Evolutionary conservation across 1,140 invertebrate species (phyloP).

Genomic region (Brachionus rubens): DNA sequence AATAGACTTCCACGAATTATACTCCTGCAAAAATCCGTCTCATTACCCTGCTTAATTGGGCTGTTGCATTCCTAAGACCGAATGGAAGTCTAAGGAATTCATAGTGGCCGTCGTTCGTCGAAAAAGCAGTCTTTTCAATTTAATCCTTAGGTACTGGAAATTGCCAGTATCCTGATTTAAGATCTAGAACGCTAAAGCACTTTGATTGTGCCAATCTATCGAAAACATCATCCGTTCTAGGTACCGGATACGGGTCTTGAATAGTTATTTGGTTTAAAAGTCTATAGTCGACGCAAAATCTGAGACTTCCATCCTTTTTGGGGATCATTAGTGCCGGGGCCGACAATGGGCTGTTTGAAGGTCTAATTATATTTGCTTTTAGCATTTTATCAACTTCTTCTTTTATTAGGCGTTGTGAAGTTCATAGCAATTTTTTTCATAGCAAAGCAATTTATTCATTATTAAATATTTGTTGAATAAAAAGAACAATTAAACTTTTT

Average conservation of each 20-base stretch:
- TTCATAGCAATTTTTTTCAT: too few species aligned
- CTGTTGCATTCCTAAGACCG: slow-evolving; percentile 47
- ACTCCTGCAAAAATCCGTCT: not conserved
- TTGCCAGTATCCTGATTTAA: slow-evolving; percentile 49
- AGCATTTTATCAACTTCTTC: slow-evolving; percentile 45
- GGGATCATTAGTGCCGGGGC: slow-evolving; percentile 48
- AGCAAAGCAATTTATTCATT: too few species aligned
- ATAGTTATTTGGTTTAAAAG: slow-evolving; percentile 44
- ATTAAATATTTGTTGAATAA: too few species aligned
- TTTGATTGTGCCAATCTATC: not conserved
- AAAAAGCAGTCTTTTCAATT: slow-evolving; percentile 49
- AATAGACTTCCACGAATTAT: slow-evolving; percentile 40
- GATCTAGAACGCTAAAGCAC: slow-evolving; percentile 12
- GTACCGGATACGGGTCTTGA: slow-evolving; percentile 40
- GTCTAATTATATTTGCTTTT: slow-evolving; percentile 39
- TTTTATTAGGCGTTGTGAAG: too few species aligned
- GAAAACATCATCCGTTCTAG: not conserved
- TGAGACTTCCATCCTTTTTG: slow-evolving; percentile 48
- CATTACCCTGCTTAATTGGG: slow-evolving; percentile 47
- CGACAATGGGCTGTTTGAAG: slow-evolving; percentile 48
- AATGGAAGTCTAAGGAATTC: too few species aligned
- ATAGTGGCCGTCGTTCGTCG: slow-evolving; percentile 49
- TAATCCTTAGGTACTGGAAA: slow-evolving; percentile 47
- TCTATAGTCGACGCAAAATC: slow-evolving; percentile 49
- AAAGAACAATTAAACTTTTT: too few species aligned